phyloP scores from a whole-genome alignment of 2,797 vertebrate genomes.

The Stomatorhinus walkeri region DNA sequence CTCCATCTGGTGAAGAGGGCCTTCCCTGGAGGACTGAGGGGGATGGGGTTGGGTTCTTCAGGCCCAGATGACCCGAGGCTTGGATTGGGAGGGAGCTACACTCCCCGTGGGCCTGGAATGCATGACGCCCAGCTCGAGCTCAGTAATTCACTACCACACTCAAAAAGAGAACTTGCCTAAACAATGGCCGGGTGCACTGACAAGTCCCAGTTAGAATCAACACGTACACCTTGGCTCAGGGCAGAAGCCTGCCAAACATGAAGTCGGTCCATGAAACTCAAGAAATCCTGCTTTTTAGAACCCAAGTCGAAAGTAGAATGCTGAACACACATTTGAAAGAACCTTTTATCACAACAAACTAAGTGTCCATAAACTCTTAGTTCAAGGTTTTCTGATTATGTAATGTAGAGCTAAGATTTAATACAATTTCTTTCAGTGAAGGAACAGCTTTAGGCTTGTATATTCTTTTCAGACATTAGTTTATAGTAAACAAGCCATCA shows the following conservation, averaged over 20 bases:
- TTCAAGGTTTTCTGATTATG: background rate
- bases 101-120: background rate
- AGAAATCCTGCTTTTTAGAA: background rate
- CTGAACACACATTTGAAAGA: background rate
- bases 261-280: background rate
- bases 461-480: background rate
- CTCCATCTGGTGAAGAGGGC: constrained; percentile 11
- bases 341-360: background rate
- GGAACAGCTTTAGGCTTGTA: background rate
- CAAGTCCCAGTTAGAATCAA: background rate
- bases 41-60: background rate
- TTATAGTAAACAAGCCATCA: background rate
- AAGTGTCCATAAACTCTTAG: background rate
- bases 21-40: background rate
- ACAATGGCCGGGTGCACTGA: background rate
- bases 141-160: background rate
- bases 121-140: background rate
- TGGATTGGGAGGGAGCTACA: constrained; percentile 11
- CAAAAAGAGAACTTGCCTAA: background rate
- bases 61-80: background rate
- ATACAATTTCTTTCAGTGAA: background rate
- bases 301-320: background rate
- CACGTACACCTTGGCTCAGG: background rate
- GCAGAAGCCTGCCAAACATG: background rate
- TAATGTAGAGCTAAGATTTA: background rate